Percentiles rank a stretch among this genome's conserved stretches.
Conservation (phyloP, 2,113 vertebrate genomes). For the Gymnorhina tibicen region DNA sequence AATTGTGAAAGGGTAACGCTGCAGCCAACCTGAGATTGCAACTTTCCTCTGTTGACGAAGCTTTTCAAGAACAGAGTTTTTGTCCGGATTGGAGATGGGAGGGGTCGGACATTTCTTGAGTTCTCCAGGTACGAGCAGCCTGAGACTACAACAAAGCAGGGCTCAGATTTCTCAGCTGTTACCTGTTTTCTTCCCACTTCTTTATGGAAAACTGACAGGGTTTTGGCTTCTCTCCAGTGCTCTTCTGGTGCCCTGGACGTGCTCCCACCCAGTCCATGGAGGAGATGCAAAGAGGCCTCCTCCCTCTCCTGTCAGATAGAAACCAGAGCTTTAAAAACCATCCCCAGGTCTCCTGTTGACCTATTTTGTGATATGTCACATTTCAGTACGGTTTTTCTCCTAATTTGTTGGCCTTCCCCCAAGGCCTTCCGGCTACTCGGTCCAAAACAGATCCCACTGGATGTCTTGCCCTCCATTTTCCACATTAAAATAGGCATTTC, state of each 20-base stretch:
- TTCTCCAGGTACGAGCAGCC: background rate
- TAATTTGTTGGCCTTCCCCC: background rate
- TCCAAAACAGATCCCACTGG: background rate
- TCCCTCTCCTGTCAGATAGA: background rate
- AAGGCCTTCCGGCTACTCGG: background rate
- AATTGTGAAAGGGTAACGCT: background rate
- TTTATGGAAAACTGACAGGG: background rate
- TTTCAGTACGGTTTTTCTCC: background rate
- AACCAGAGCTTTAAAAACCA: background rate
- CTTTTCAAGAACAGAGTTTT: background rate
- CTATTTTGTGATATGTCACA: background rate
- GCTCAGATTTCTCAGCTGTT: background rate
- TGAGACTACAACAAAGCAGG: background rate
- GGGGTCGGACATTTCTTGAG: background rate
- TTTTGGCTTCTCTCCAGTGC: background rate
- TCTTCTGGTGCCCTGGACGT: background rate
- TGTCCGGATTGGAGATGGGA: background rate
- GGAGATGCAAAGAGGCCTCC: background rate
- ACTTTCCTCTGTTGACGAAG: background rate
- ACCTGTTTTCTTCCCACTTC: background rate
- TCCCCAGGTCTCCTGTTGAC: background rate
- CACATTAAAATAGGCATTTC: background rate
- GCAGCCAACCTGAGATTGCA: background rate
- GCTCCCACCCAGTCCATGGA: background rate
- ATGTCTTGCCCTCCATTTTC: background rate